phyloP scores from a whole-genome alignment of 2,797 vertebrate species.

The Xiphorhynchus erythropygius region DNA sequence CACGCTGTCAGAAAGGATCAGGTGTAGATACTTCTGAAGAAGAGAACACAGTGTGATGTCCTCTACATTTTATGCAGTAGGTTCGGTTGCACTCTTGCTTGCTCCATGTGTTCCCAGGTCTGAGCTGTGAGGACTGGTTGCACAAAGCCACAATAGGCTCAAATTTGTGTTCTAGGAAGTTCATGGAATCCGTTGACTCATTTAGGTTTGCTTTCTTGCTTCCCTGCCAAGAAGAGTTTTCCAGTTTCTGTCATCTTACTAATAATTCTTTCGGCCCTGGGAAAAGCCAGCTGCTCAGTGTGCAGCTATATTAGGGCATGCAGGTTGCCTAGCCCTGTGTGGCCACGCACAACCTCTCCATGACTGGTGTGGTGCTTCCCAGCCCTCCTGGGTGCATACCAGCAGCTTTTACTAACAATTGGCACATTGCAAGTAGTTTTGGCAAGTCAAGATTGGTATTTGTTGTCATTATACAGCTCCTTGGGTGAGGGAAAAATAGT shows the following conservation, averaged over 20 bases:
- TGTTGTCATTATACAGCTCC: background rate
- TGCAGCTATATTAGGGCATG: slow-evolving; percentile 60
- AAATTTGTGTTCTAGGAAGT: slow-evolving; percentile 42
- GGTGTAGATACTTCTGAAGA: background rate
- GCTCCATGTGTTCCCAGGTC: background rate
- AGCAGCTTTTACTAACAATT: background rate
- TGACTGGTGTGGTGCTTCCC: background rate
- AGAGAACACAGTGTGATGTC: background rate
- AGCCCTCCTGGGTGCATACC: background rate
- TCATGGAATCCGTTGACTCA: slow-evolving; percentile 34
- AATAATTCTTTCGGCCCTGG: slow-evolving; percentile 52
- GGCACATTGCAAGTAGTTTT: background rate
- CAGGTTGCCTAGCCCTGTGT: background rate
- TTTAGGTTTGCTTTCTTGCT: slow-evolving; percentile 39
- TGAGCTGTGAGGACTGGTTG: background rate
- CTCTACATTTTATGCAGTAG: background rate
- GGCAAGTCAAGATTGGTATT: background rate
- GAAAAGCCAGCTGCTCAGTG: background rate
- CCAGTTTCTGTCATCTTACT: slow-evolving; percentile 57
- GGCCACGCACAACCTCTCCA: background rate
- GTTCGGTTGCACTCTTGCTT: background rate
- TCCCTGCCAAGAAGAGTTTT: slow-evolving; percentile 59
- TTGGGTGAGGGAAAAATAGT: background rate
- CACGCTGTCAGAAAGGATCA: background rate
- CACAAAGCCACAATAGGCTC: background rate